Base-by-base conservation (phyloP, 2,888 invertebrate genomes). In the Drosophila macrospina region DNA sequence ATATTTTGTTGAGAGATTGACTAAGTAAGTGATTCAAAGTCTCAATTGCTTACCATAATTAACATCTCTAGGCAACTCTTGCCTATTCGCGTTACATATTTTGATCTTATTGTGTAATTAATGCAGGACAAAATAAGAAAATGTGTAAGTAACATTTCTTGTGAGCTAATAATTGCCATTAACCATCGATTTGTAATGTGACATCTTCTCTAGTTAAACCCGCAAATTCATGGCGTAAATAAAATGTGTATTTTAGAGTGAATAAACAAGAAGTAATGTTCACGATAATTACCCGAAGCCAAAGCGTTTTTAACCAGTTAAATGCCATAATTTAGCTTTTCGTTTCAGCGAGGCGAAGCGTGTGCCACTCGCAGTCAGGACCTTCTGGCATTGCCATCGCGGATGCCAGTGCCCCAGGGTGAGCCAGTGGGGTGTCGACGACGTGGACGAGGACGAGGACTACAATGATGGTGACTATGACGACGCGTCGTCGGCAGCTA, bases 191-290 rank as follows among this genome's bases (percentile, higher is more conserved):
- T 47, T 24, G 26, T 8, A 24, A 13, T 47, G n/a, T 6, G 1
- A 28, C 28, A 36, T 55, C 39, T 51, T 6, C 6, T 15, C 20
- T 20, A 66, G 61, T 59, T 48, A 78, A 71, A 57, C 63, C 51
- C 15, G 34, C 44, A 64, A 78, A 65, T 76, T 76, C 80, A 79
- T 68, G 80, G 54, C 48, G 57, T 61, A 68, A 68, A 87, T 86
- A 87, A 86, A 86, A 81, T 75, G 76, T 57, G 66, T 67, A 79
- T 74, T 88, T 86, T 86, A 85, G 69, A 87, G 87, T 87, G 71
- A 75, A 89, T 85, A 86, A 88, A 88, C 73, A 81, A 79, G 87
- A 75, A 84, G 72, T 81, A 87, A 87, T 85, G 74, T 57, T 87
- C 77, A 84, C 77, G 88, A 84, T 86, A 88, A 85, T 85, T 88